Evolutionary conservation across 2,113 vertebrate species (phyloP).

Genomic region (Onychostoma macrolepis): DNA sequence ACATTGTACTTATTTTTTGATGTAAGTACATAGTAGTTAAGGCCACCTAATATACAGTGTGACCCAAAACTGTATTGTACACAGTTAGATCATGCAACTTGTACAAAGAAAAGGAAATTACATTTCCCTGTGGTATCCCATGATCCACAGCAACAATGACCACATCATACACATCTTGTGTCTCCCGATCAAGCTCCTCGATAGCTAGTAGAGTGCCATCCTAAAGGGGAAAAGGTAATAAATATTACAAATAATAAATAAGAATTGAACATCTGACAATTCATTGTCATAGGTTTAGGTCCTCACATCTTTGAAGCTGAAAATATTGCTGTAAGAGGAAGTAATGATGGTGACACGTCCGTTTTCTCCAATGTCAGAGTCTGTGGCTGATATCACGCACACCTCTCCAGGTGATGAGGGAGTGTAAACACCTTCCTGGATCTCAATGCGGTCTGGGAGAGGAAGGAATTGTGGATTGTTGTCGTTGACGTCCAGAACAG

Average conservation of each 20-base stretch:
- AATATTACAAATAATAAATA: not conserved
- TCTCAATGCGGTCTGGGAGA: slow-evolving; percentile 62
- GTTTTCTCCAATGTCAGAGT: slow-evolving; percentile 74
- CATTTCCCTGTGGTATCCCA: slow-evolving; percentile 73
- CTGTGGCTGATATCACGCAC: slow-evolving; percentile 64
- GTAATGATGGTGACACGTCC: slow-evolving; percentile 68
- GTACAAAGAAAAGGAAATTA: slow-evolving; percentile 50
- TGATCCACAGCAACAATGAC: slow-evolving; percentile 72
- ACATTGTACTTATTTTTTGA: too few relatives aligned
- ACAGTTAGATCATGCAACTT: not conserved
- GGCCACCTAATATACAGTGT: too few relatives aligned
- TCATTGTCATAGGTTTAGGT: not conserved
- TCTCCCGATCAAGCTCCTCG: slow-evolving; percentile 75
- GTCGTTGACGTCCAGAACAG: slow-evolving; percentile 80
- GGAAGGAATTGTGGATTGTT: slow-evolving; percentile 78
- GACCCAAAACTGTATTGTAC: not conserved
- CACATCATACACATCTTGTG: slow-evolving; percentile 69
- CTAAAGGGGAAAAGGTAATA: slow-evolving; percentile 62
- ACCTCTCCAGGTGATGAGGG: slow-evolving; percentile 48
- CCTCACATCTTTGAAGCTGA: slow-evolving; percentile 72
- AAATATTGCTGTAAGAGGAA: slow-evolving; percentile 64
- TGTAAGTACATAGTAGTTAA: too few relatives aligned
- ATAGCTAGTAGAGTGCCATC: slow-evolving; percentile 72
- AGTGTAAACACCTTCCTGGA: slow-evolving; percentile 69
- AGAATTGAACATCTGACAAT: not conserved